Conservation (phyloP, 2,888 invertebrate genomes). For the Sminthurides aquaticus region DNA sequence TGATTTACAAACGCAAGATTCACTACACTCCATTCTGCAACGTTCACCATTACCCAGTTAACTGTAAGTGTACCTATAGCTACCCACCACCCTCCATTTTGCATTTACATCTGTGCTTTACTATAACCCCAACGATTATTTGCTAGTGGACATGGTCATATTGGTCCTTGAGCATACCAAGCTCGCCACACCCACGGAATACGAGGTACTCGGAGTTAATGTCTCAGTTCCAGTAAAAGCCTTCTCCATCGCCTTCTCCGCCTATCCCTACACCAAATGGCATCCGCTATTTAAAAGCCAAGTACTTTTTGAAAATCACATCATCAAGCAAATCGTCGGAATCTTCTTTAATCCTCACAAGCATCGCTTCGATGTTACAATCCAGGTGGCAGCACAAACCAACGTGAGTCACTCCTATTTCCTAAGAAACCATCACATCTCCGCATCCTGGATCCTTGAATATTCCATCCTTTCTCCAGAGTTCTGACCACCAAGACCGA, state of each 20-base stretch:
- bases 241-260: constrained; percentile 25
- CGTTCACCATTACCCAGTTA: constrained; percentile 25
- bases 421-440: too few relatives aligned
- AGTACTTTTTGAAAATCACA: constrained; percentile 19
- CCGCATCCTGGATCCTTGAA: too few relatives aligned
- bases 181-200: not conserved
- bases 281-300: constrained; percentile 18
- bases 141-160: constrained; percentile 26
- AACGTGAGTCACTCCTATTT: not conserved
- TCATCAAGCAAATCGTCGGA: constrained; percentile 25
- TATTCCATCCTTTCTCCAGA: constrained; percentile 4
- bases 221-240: constrained; percentile 7
- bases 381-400: constrained; percentile 14
- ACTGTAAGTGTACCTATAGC: constrained; percentile 23
- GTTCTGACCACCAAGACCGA: constrained; percentile 7
- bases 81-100: too few relatives aligned
- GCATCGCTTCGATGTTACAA: constrained; percentile 31
- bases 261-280: constrained; percentile 28
- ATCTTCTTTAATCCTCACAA: constrained; percentile 34
- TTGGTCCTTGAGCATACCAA: constrained; percentile 23
- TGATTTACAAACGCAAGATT: constrained; percentile 14
- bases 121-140: too few relatives aligned
- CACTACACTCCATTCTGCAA: constrained; percentile 32
- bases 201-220: not conserved
- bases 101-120: too few relatives aligned